Conservation (phyloP, 2,888 invertebrate species). For the Troides aeacus region DNA sequence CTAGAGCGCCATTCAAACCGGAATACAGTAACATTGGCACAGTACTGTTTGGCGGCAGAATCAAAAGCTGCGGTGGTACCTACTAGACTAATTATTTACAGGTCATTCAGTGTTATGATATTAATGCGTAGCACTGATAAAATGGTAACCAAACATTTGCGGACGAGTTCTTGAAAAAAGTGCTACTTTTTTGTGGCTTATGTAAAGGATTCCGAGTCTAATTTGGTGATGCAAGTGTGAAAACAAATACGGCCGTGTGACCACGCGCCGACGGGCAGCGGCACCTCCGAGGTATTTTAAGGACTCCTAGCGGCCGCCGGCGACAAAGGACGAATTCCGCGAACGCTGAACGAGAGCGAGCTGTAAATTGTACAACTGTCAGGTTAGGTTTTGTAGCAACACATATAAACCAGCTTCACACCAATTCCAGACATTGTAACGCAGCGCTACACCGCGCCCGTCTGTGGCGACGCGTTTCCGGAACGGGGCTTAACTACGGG, state of each 20-base stretch:
- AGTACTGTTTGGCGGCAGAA: too few relatives aligned
- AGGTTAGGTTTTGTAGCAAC: slow-evolving; percentile 41
- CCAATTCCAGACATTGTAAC: slow-evolving; percentile 29
- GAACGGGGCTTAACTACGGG: neutral
- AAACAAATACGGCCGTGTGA: neutral
- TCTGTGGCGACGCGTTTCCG: slow-evolving; percentile 3
- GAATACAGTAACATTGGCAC: too few relatives aligned
- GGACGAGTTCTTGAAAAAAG: too few relatives aligned
- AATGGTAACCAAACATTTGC: too few relatives aligned
- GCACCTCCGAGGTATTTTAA: slow-evolving; percentile 42
- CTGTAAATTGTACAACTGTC: slow-evolving; percentile 60
- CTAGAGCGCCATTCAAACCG: too few relatives aligned
- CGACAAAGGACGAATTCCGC: slow-evolving; percentile 61
- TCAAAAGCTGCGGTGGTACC: too few relatives aligned
- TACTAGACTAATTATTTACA: too few relatives aligned
- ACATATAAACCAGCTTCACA: slow-evolving; percentile 40
- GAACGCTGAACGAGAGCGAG: slow-evolving; percentile 50
- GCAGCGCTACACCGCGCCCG: slow-evolving; percentile 4
- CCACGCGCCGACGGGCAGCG: neutral
- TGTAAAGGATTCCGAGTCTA: neutral
- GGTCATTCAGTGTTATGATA: too few relatives aligned
- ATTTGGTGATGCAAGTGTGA: slow-evolving; percentile 15
- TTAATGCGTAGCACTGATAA: too few relatives aligned
- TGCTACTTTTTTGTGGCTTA: too few relatives aligned
- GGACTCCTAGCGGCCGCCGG: slow-evolving; percentile 52